These are phyloP conservation scores for Megastigmus dorsalis DNA, from an alignment of 2,888 invertebrate species.

Conservation along the genomic window DNA sequence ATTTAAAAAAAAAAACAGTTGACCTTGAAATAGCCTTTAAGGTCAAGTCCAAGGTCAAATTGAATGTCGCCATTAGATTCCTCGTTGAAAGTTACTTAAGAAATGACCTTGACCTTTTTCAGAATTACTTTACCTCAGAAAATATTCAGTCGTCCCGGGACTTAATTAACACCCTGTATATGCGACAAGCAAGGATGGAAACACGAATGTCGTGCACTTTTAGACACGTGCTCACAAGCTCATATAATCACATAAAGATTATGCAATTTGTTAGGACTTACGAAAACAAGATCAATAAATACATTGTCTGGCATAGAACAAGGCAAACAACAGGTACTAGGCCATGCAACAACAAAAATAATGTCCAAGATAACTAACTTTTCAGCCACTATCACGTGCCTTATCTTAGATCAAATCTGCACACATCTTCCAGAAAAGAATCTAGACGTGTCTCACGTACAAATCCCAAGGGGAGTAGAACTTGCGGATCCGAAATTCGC, in stretches of 20 bases:
- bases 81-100: too few relatives aligned
- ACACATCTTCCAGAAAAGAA: not conserved
- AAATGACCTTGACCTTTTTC: too few relatives aligned
- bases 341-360: not conserved
- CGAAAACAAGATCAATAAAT: not conserved
- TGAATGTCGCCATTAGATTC: too few relatives aligned
- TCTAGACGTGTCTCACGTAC: not conserved
- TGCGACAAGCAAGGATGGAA: too few relatives aligned
- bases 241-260: not conserved
- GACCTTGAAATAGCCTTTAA: too few relatives aligned
- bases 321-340: not conserved
- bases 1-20: too few relatives aligned
- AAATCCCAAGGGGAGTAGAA: conserved; percentile 25
- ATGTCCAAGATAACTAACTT: not conserved
- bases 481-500: conserved; percentile 37
- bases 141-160: too few relatives aligned
- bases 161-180: too few relatives aligned
- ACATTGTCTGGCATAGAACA: conserved; percentile 2
- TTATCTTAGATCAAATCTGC: not conserved
- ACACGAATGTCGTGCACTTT: not conserved
- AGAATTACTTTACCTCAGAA: too few relatives aligned
- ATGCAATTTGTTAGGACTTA: not conserved
- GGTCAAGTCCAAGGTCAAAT: too few relatives aligned
- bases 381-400: not conserved
- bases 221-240: not conserved